Evolutionary conservation across 2,888 invertebrate species (phyloP), one percentile per base, ranked within the genome.

Genomic region (Bimastos eiseni): DNA sequence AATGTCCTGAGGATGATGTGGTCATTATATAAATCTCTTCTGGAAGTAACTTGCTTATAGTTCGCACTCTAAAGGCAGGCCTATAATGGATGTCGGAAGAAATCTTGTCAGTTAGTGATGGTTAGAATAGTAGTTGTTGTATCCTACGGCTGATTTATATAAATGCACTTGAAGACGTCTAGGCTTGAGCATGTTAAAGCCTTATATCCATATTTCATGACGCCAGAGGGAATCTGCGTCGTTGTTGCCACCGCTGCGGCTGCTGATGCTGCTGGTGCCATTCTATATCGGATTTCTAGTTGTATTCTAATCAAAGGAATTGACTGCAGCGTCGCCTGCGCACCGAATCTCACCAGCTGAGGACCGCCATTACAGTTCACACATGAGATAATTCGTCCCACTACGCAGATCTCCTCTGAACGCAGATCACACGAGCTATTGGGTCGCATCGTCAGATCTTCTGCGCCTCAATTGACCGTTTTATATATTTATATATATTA

Each of bases 251-350:
- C 24, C 3, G 55, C 24, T 55, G 55, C 24, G 2, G 6, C 44
- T 44, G 44, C 44, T 15, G 19, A 8, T 41, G 41, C 41, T 41
- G 41, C 41, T 49, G 49, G 24, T 49, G 24, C 24, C 17, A 70
- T 70, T 8, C 0, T 70, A n/a, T 30, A 49, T 49, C 49, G 49
- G 4, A n/a, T 70, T 70, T 70, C 70, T n/a, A 70, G 70, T 70
- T n/a, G 70, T n/a, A 70, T 70, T n/a, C 70, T 70, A 70, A 70
- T 70, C 70, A 70, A 70, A 70, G 70, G n/a, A 70, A 70, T 70
- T 70, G 70, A 49, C 49, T 49, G 24, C 24, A 24, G n/a, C n/a
- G n/a, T n/a, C n/a, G n/a, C 70, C n/a, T 70, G 30, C 30, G 70
- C 70, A n/a, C 70, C 70, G 70, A 70, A 70, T n/a, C 70, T 70